Conservation (phyloP, 2,113 vertebrate species). For the Salvelinus fontinalis region DNA sequence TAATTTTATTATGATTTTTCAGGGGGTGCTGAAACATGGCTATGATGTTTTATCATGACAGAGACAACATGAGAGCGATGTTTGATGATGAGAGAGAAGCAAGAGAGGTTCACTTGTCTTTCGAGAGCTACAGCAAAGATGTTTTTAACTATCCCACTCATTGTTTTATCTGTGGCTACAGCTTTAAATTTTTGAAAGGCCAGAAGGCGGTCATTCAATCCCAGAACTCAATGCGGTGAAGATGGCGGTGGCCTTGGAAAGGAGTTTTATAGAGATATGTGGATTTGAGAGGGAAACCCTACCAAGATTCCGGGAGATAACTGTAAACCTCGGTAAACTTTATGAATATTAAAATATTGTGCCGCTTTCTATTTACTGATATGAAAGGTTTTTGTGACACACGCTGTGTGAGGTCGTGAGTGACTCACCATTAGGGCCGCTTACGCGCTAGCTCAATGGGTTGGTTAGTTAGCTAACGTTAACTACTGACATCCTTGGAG, state of each 20-base stretch:
- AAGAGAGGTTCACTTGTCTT: background rate
- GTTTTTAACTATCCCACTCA: too few relatives aligned
- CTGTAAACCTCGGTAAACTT: conserved; percentile 72
- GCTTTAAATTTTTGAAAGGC: conserved; percentile 67
- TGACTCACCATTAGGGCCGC: background rate
- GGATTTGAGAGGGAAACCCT: conserved; percentile 77
- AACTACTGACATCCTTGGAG: too few relatives aligned
- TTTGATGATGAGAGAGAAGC: too few relatives aligned
- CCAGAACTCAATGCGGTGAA: conserved; percentile 59
- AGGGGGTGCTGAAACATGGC: too few relatives aligned
- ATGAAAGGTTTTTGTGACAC: background rate
- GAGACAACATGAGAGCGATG: too few relatives aligned
- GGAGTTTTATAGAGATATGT: conserved; percentile 84
- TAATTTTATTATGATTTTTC: too few relatives aligned
- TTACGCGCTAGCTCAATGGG: background rate
- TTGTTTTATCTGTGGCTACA: background rate
- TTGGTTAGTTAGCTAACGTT: too few relatives aligned
- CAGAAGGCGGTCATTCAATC: conserved; percentile 36
- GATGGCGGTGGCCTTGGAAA: conserved; percentile 82
- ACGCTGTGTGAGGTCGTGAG: background rate
- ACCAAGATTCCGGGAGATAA: conserved; percentile 75
- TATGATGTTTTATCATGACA: too few relatives aligned
- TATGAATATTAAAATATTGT: background rate
- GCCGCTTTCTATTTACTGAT: background rate
- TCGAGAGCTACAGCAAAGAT: too few relatives aligned